These are phyloP conservation scores for Galeruca laticollis DNA, from an alignment of 2,888 invertebrate species.

Conservation along the genomic window DNA sequence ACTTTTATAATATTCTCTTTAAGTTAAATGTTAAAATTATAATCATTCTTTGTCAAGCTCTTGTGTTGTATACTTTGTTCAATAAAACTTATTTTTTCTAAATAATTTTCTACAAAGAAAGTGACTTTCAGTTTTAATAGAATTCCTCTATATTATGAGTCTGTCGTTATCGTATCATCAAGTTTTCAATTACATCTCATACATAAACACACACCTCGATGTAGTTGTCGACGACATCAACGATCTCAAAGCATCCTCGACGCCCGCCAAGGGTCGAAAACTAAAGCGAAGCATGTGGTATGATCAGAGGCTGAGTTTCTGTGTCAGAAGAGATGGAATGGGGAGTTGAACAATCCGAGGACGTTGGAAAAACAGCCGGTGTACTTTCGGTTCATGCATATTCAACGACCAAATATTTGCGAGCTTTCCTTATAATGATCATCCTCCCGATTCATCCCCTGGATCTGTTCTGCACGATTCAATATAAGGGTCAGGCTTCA, in stretches of 20 bases:
- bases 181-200: constrained; percentile 27
- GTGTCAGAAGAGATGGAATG: constrained; percentile 36
- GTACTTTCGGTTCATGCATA: constrained; percentile 65
- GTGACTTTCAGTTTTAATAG: too few relatives aligned
- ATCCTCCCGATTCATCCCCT: constrained; percentile 55
- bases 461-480: constrained; percentile 55
- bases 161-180: not conserved
- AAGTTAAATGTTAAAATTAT: too few relatives aligned
- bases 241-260: constrained; percentile 21
- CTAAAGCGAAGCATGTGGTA: constrained; percentile 26
- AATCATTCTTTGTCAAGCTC: too few relatives aligned
- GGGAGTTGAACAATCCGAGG: constrained; percentile 54
- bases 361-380: constrained; percentile 64
- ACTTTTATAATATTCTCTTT: too few relatives aligned
- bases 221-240: constrained; percentile 13
- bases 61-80: too few relatives aligned
- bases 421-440: constrained; percentile 65
- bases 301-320: constrained; percentile 37
- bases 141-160: too few relatives aligned
- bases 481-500: constrained; percentile 53
- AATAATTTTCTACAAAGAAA: too few relatives aligned
- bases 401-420: constrained; percentile 66
- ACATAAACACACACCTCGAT: constrained; percentile 22
- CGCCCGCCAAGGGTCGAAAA: constrained; percentile 30
- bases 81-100: too few relatives aligned